Percentiles rank a stretch among this genome's conserved stretches.
Evolutionary conservation across 1,140 invertebrate genomes (phyloP).

Genomic region (Xylocopa sonorina): DNA sequence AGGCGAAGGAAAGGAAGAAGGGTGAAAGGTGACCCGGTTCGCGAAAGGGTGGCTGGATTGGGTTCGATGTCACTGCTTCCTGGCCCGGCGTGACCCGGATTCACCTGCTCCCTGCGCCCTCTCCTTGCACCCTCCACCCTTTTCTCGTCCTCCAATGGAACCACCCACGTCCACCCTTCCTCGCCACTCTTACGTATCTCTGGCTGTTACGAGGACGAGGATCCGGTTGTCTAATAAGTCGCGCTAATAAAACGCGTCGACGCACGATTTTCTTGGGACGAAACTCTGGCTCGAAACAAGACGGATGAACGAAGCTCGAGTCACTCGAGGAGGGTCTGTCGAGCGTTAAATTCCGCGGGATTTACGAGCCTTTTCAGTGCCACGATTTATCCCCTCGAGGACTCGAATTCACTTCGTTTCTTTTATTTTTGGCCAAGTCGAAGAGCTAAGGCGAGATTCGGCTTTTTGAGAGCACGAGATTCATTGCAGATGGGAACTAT

Average conservation of each 20-base stretch:
- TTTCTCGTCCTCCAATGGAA: slow-evolving; percentile 41
- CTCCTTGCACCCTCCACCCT: slow-evolving; percentile 33
- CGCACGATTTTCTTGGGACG: not conserved
- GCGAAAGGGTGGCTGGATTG: slow-evolving; percentile 51
- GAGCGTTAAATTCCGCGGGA: slow-evolving; percentile 22
- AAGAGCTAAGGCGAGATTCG: too few species aligned
- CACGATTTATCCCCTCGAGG: not conserved
- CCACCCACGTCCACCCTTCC: too few species aligned
- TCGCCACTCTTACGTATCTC: not conserved
- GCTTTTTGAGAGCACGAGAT: too few species aligned
- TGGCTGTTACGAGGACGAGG: slow-evolving; percentile 32
- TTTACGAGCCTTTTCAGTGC: not conserved
- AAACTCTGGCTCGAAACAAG: not conserved
- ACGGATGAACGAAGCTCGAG: not conserved
- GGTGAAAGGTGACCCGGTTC: slow-evolving; percentile 54
- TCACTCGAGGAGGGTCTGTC: not conserved
- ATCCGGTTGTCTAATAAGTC: slow-evolving; percentile 44
- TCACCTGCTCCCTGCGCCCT: slow-evolving; percentile 38
- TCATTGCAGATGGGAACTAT: too few species aligned
- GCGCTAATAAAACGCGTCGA: slow-evolving; percentile 31
- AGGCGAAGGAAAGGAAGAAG: slow-evolving; percentile 41
- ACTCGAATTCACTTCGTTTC: too few species aligned
- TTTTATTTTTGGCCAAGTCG: too few species aligned
- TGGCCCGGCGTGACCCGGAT: slow-evolving; percentile 52
- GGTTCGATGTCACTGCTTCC: slow-evolving; percentile 52